Conservation (phyloP, 2,888 invertebrate genomes). For the Branchipolynoe longqiensis region DNA sequence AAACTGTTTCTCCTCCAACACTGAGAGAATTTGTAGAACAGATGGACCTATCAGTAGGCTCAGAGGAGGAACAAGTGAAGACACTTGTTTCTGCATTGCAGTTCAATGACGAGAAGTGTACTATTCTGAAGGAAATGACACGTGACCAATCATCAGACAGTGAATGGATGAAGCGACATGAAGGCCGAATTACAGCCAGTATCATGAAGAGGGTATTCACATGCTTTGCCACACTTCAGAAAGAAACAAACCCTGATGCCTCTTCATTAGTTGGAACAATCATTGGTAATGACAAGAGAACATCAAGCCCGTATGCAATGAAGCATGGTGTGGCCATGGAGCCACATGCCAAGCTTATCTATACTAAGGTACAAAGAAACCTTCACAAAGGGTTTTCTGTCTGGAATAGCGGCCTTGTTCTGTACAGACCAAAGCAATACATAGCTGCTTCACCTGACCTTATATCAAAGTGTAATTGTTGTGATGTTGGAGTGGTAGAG, state of each 20-base stretch:
- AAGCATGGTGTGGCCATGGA: slow-evolving; percentile 1
- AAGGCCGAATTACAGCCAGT: not conserved
- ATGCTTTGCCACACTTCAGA: not conserved
- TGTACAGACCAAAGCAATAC: not conserved
- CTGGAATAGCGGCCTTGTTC: not conserved
- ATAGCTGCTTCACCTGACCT: slow-evolving; percentile 7
- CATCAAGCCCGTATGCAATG: not conserved
- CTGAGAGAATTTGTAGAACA: too few relatives aligned
- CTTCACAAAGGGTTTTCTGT: not conserved
- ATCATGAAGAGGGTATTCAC: not conserved
- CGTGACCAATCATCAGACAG: too few relatives aligned
- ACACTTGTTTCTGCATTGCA: too few relatives aligned
- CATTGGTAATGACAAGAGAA: not conserved
- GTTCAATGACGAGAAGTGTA: too few relatives aligned
- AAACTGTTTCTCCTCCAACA: too few relatives aligned
- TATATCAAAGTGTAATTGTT: not conserved
- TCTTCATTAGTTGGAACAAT: not conserved
- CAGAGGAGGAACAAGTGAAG: too few relatives aligned
- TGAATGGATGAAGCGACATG: not conserved
- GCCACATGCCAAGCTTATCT: not conserved
- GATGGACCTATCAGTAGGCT: too few relatives aligned
- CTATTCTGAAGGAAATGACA: too few relatives aligned
- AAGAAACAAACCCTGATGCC: not conserved
- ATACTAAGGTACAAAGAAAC: not conserved
- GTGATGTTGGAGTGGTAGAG: not conserved